Evolutionary conservation across 2,113 vertebrate species (phyloP).

Genomic region (Alouatta palliata): DNA sequence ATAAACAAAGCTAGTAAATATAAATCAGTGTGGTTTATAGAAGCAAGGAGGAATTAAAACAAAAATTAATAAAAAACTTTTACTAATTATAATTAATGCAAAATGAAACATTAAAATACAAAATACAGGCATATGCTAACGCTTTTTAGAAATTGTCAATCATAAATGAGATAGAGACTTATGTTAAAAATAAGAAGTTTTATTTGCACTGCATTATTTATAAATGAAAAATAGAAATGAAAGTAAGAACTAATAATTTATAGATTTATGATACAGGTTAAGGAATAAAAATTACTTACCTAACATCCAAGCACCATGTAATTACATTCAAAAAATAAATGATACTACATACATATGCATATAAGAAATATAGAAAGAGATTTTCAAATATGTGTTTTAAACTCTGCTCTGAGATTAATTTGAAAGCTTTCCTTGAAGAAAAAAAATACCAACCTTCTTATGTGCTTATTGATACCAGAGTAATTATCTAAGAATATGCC

Average conservation of each 20-base stretch:
- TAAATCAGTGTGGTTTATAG: background rate
- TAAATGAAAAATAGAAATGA: slow-evolving; percentile 28
- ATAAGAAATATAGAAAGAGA: slow-evolving; percentile 38
- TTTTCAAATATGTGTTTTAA: slow-evolving; percentile 38
- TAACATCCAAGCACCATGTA: slow-evolving; percentile 7
- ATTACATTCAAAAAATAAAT: slow-evolving; percentile 52
- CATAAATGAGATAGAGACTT: background rate
- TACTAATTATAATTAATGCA: background rate
- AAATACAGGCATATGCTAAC: background rate
- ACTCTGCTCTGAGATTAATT: slow-evolving; percentile 33
- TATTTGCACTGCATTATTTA: background rate
- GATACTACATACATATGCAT: background rate
- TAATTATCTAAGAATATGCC: slow-evolving; percentile 70
- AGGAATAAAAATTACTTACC: slow-evolving; percentile 52
- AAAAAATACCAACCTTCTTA: background rate
- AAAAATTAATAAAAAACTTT: background rate
- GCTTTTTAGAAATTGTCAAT: background rate
- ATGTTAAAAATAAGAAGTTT: background rate
- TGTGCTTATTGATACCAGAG: slow-evolving; percentile 28
- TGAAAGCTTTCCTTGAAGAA: slow-evolving; percentile 48
- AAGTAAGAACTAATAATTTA: slow-evolving; percentile 39
- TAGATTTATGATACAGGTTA: background rate
- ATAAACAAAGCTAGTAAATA: background rate
- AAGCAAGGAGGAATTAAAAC: background rate
- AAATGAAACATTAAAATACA: background rate